phyloP scores from a whole-genome alignment of 2,113 vertebrate species.

The Phodopus roborovskii region DNA sequence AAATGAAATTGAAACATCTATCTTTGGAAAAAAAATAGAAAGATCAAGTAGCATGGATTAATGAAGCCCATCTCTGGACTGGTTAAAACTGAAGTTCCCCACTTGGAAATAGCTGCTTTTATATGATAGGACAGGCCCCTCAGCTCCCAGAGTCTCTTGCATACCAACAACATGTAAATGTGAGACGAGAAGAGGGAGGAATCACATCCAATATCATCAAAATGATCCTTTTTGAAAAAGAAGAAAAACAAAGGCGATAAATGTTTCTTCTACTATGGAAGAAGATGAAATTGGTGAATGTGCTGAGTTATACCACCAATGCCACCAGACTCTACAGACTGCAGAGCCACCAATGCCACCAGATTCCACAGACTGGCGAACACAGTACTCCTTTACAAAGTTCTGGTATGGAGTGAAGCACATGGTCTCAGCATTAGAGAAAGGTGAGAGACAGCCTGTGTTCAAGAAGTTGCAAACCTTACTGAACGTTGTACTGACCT shows the following conservation, averaged over 20 bases:
- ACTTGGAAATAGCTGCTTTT: constrained; percentile 40
- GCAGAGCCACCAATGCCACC: neutral
- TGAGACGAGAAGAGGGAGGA: neutral
- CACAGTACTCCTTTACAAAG: neutral
- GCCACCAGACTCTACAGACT: neutral
- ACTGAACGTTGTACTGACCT: neutral
- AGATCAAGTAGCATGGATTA: constrained; percentile 44
- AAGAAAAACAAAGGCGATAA: neutral
- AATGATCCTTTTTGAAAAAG: neutral
- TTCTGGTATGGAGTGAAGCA: constrained; percentile 26
- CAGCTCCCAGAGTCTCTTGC: neutral
- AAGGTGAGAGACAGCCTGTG: neutral
- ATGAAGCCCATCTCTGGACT: constrained; percentile 5
- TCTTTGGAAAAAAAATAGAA: constrained; percentile 26
- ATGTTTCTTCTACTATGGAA: constrained; percentile 8
- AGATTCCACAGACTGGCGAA: neutral
- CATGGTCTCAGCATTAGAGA: neutral
- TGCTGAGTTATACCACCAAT: constrained; percentile 8
- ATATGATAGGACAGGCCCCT: neutral
- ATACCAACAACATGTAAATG: constrained; percentile 26
- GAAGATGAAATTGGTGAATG: constrained; percentile 17
- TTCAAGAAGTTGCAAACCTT: neutral
- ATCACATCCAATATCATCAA: neutral
- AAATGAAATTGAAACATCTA: constrained; percentile 56
- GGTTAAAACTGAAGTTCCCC: constrained; percentile 38